These are phyloP conservation scores for Elephas maximus DNA, from an alignment of 2,113 vertebrate species.

Conservation along the genomic window DNA sequence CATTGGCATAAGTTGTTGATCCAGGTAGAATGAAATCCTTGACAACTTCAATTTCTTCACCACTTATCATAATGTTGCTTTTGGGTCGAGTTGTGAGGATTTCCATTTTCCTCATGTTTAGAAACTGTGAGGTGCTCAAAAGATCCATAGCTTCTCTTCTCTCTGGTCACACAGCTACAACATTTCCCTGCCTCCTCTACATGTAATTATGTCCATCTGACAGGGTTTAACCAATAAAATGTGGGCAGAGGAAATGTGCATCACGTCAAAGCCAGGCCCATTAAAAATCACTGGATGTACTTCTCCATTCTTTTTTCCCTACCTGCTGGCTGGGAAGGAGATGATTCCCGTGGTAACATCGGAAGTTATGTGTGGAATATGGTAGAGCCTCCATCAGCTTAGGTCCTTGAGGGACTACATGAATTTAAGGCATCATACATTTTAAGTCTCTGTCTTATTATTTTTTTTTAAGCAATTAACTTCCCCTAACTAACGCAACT, in stretches of 20 bases:
- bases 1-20: background rate
- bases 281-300: background rate
- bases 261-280: background rate
- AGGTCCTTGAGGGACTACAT: background rate
- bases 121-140: background rate
- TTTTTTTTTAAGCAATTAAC: background rate
- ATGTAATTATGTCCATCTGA: background rate
- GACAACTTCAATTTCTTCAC: background rate
- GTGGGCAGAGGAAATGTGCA: background rate
- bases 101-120: background rate
- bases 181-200: background rate
- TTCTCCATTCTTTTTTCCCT: background rate
- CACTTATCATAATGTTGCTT: background rate
- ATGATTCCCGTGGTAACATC: background rate
- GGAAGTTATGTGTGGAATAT: background rate
- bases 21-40: background rate
- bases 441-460: background rate
- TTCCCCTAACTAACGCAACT: slow-evolving; percentile 11
- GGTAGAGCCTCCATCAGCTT: background rate
- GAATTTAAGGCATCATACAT: background rate
- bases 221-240: background rate
- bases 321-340: background rate
- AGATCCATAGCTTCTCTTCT: background rate
- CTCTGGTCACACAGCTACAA: background rate
- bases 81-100: background rate